Evolutionary conservation across 2,888 invertebrate species (phyloP).

Genomic region (Heliconius charithonia): DNA sequence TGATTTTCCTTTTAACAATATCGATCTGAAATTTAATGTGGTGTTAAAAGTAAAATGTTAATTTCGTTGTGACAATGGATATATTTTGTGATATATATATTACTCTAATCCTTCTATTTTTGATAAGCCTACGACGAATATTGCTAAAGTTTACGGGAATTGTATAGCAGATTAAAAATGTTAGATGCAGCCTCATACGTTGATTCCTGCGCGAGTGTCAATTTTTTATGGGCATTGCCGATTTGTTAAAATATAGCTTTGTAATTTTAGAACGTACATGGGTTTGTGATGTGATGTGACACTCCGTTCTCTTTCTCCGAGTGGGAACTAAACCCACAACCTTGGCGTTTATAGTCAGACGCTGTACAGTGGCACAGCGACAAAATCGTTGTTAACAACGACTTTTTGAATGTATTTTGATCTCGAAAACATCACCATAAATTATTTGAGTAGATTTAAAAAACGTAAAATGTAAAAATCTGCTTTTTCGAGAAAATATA

Average conservation of each 20-base stretch:
- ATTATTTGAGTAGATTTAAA: no score
- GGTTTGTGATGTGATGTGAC: neutral
- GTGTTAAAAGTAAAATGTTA: constrained; percentile 76
- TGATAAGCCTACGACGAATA: constrained; percentile 80
- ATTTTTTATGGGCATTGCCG: constrained; percentile 43
- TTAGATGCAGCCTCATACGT: constrained; percentile 57
- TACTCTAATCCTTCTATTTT: constrained; percentile 83
- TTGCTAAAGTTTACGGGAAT: constrained; percentile 74
- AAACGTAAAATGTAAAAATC: no score
- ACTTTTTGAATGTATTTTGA: no score
- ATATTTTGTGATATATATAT: constrained; percentile 84
- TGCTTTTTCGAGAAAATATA: no score
- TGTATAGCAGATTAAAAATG: constrained; percentile 67
- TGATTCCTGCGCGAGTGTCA: constrained; percentile 55
- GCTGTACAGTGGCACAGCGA: no score
- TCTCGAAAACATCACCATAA: no score
- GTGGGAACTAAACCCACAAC: no score
- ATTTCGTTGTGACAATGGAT: constrained; percentile 77
- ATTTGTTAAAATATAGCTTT: constrained; percentile 18
- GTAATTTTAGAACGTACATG: neutral
- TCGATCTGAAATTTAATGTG: constrained; percentile 45
- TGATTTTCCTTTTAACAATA: neutral
- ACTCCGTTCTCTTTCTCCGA: no score
- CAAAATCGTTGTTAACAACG: no score
- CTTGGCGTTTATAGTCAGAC: no score